Evolutionary conservation across 2,888 invertebrate genomes (phyloP).

Genomic region (Drosophila testacea): DNA sequence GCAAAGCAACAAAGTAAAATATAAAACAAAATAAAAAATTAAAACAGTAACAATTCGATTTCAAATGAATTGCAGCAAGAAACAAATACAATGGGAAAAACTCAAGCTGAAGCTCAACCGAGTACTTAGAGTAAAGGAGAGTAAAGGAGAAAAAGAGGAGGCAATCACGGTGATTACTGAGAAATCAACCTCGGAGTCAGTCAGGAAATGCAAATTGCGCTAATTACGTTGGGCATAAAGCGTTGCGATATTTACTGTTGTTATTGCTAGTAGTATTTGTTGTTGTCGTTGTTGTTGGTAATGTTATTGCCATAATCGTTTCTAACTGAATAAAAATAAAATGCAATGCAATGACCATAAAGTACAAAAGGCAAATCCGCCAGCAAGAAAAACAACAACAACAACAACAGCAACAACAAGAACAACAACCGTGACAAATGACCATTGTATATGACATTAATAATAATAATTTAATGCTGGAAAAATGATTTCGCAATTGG

Average conservation of each 20-base stretch:
- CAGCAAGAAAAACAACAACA: slow-evolving; percentile 16
- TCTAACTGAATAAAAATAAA: slow-evolving; percentile 72
- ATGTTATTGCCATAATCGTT: slow-evolving; percentile 72
- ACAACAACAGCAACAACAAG: slow-evolving; percentile 41
- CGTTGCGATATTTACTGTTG: slow-evolving; percentile 59
- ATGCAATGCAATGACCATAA: slow-evolving; percentile 70
- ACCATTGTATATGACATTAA: slow-evolving; percentile 77
- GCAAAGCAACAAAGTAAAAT: slow-evolving; percentile 21
- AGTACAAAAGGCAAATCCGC: slow-evolving; percentile 60
- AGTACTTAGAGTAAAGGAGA: slow-evolving; percentile 22
- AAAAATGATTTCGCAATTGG: slow-evolving; percentile 68
- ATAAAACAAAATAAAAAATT: slow-evolving; percentile 19
- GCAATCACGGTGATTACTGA: slow-evolving; percentile 47
- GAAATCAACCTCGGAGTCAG: slow-evolving; percentile 66
- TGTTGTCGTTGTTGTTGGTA: slow-evolving; percentile 24
- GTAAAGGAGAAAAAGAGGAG: not conserved
- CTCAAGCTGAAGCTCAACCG: slow-evolving; percentile 26
- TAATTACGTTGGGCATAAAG: slow-evolving; percentile 73
- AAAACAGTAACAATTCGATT: slow-evolving; percentile 70
- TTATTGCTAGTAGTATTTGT: slow-evolving; percentile 7
- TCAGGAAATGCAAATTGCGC: slow-evolving; percentile 80
- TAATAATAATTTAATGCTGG: slow-evolving; percentile 75
- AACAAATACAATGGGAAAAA: slow-evolving; percentile 42
- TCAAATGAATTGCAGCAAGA: slow-evolving; percentile 71
- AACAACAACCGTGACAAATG: slow-evolving; percentile 69